Conservation (phyloP, 2,888 invertebrate genomes). For the Pyrrhia umbra region DNA sequence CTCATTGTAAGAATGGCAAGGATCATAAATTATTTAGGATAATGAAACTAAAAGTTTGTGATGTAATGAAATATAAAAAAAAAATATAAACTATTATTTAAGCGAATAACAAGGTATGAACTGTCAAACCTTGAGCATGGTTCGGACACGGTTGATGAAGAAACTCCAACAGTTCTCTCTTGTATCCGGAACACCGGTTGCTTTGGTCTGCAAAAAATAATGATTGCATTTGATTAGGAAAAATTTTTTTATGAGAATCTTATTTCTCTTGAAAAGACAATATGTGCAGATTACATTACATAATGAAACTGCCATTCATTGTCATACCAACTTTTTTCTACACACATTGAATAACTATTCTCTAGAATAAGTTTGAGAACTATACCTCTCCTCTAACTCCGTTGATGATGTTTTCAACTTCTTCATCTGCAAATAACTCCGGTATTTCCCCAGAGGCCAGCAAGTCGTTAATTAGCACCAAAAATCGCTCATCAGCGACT, state of each 20-base stretch:
- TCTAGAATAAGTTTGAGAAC: neutral
- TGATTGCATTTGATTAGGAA: too few species aligned
- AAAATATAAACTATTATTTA: too few species aligned
- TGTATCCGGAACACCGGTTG: constrained; percentile 95
- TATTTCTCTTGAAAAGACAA: too few species aligned
- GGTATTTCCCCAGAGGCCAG: constrained; percentile 98
- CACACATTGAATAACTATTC: too few species aligned
- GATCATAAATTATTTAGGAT: too few species aligned
- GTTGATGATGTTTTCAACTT: constrained; percentile 95
- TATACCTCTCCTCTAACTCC: constrained; percentile 93
- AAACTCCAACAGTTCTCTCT: constrained; percentile 98
- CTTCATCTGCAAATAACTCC: constrained; percentile 97
- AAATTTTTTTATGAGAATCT: too few species aligned
- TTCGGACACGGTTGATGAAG: constrained; percentile 97
- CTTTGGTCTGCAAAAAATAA: constrained; percentile 92
- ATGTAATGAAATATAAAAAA: too few species aligned
- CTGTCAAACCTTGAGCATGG: constrained; percentile 90
- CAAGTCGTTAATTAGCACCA: constrained; percentile 98
- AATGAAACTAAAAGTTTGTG: too few species aligned
- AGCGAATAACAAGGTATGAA: too few species aligned
- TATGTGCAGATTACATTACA: too few species aligned
- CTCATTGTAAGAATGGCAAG: too few species aligned
- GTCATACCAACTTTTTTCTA: neutral
- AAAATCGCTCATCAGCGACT: constrained; percentile 96
- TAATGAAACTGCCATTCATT: too few species aligned